Evolutionary conservation across 2,888 invertebrate species (phyloP).

Genomic region (Creontiades dilutus): DNA sequence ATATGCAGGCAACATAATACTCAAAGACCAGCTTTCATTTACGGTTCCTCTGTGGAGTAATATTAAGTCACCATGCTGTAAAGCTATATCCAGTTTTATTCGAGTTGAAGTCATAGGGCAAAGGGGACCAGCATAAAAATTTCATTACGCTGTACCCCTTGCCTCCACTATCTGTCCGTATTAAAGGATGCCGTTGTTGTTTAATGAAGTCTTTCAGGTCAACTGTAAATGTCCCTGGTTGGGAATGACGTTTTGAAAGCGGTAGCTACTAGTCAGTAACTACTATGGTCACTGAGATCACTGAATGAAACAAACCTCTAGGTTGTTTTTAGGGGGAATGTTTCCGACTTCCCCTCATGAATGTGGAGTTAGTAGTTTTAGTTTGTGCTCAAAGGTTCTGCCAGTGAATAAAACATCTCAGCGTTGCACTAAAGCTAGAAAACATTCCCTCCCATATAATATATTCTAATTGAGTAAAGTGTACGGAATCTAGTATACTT

Average conservation of each 20-base stretch:
- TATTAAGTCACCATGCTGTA: neutral
- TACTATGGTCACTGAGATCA: neutral
- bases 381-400: neutral
- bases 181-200: neutral
- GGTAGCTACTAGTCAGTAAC: neutral
- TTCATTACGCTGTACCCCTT: constrained; percentile 1
- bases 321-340: neutral
- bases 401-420: neutral
- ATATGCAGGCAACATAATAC: no score
- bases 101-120: neutral
- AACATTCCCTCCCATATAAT: no score
- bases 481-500: no score
- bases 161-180: neutral
- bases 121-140: neutral
- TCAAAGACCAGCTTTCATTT: no score
- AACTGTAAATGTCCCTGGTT: neutral
- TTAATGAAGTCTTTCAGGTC: constrained; percentile 18
- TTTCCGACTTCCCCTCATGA: neutral
- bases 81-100: neutral
- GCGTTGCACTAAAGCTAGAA: no score
- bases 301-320: constrained; percentile 23
- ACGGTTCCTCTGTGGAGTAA: no score
- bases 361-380: neutral
- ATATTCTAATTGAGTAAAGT: no score
- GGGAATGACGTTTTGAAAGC: neutral